Conservation (phyloP, 2,797 vertebrate genomes). For the Ambastaia sidthimunki region DNA sequence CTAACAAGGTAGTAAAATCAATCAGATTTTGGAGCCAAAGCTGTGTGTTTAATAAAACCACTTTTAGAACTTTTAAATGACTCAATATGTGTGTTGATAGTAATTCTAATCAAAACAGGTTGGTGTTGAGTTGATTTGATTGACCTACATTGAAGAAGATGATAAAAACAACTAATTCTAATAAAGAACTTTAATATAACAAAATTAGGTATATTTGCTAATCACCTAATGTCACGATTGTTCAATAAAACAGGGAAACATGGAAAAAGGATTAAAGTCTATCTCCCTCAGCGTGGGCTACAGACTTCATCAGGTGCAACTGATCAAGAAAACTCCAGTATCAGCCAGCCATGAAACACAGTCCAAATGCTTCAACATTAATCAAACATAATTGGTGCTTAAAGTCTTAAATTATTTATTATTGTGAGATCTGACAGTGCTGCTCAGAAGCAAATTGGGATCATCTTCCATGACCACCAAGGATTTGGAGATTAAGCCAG, state of each 20-base stretch:
- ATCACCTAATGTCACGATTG: constrained; percentile 57
- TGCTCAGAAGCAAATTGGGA: constrained; percentile 86
- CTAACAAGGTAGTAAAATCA: background rate
- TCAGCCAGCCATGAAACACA: constrained; percentile 68
- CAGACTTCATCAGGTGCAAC: constrained; percentile 70
- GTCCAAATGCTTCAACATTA: constrained; percentile 80
- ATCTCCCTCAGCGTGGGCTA: constrained; percentile 47
- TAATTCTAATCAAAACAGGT: background rate
- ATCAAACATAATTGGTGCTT: constrained; percentile 84
- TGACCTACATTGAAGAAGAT: constrained; percentile 52
- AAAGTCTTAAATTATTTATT: constrained; percentile 87
- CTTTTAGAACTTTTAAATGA: background rate
- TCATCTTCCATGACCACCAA: constrained; percentile 88
- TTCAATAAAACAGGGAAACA: constrained; percentile 50
- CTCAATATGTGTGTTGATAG: background rate
- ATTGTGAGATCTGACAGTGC: constrained; percentile 85
- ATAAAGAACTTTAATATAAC: constrained; percentile 37
- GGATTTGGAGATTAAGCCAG: constrained; percentile 87
- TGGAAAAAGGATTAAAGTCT: constrained; percentile 52
- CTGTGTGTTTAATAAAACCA: background rate
- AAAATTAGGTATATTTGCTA: constrained; percentile 52
- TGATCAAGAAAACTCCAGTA: constrained; percentile 69
- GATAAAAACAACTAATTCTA: constrained; percentile 34
- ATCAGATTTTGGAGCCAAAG: background rate
- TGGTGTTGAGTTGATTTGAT: constrained; percentile 16